A percentile compares a stretch with the other conserved stretches of the same genome.
phyloP scores from a whole-genome alignment of 2,888 invertebrate genomes.

The Eupithecia vulgata region DNA sequence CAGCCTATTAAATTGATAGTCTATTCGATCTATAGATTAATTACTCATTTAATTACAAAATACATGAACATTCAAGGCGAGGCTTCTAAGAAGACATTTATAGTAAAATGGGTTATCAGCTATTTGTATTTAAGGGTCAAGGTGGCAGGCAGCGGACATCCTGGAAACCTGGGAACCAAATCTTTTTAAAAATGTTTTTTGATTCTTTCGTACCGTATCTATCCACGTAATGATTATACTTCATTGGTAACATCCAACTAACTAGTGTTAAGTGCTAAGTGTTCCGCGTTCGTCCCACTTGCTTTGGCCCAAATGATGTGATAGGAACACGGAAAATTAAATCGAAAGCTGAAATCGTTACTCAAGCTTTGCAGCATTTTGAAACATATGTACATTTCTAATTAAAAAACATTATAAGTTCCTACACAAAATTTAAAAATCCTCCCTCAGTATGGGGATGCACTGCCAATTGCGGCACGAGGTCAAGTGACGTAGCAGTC shows the following conservation, averaged over 20 bases:
- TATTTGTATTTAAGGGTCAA: background rate
- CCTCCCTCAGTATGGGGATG: too few relatives aligned
- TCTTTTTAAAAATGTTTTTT: background rate
- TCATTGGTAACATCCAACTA: background rate
- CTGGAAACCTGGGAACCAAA: background rate
- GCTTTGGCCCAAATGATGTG: too few relatives aligned
- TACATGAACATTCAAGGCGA: conserved; percentile 17
- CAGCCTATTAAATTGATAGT: conserved; percentile 28
- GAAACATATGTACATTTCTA: too few relatives aligned
- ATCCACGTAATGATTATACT: background rate
- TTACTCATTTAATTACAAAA: conserved; percentile 29
- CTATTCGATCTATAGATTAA: conserved; percentile 27
- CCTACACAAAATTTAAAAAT: too few relatives aligned
- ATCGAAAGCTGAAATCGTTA: too few relatives aligned
- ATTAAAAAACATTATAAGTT: too few relatives aligned
- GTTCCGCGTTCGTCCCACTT: too few relatives aligned
- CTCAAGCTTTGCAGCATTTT: too few relatives aligned
- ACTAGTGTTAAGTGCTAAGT: too few relatives aligned
- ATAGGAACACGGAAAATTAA: too few relatives aligned
- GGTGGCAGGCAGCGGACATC: background rate
- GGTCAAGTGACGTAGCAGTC: too few relatives aligned
- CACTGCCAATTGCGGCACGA: too few relatives aligned
- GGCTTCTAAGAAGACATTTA: conserved; percentile 26
- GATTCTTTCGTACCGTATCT: background rate
- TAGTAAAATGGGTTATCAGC: background rate